Conservation (phyloP, 2,888 invertebrate species). For the Phaonia tiefii region DNA sequence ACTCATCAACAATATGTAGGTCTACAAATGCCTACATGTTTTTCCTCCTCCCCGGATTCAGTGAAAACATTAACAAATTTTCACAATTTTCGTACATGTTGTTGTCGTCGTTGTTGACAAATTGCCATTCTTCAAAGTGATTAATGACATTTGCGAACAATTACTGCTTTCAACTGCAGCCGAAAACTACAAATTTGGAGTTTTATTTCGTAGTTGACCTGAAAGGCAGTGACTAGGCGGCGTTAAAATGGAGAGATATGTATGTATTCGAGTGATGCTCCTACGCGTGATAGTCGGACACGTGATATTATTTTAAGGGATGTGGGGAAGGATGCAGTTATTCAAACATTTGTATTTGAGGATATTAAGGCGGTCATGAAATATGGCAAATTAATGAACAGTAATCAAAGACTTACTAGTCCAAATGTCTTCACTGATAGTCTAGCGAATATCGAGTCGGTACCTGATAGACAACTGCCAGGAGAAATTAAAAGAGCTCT, state of each 20-base stretch:
- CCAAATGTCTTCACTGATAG: no score
- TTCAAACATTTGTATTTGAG: no score
- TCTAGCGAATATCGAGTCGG: no score
- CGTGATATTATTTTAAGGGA: background rate
- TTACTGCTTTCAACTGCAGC: conserved; percentile 39
- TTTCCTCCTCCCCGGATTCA: conserved; percentile 8
- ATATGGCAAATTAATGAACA: no score
- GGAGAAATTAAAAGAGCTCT: no score
- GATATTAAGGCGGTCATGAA: no score
- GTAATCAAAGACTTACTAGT: no score
- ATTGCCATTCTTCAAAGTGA: conserved; percentile 69
- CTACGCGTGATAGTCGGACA: background rate
- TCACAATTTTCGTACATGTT: conserved; percentile 35
- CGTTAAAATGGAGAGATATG: background rate
- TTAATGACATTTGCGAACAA: conserved; percentile 67
- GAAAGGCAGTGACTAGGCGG: background rate
- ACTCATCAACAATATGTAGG: conserved; percentile 64
- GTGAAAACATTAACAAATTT: conserved; percentile 8
- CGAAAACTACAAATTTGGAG: conserved; percentile 9
- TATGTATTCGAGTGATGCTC: background rate
- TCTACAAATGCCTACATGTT: conserved; percentile 20
- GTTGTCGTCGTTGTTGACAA: conserved; percentile 68
- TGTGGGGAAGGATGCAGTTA: background rate
- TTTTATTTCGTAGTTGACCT: background rate
- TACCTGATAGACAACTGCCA: no score